Conservation (phyloP, 2,113 vertebrate species). For the Megaleporinus macrocephalus region DNA sequence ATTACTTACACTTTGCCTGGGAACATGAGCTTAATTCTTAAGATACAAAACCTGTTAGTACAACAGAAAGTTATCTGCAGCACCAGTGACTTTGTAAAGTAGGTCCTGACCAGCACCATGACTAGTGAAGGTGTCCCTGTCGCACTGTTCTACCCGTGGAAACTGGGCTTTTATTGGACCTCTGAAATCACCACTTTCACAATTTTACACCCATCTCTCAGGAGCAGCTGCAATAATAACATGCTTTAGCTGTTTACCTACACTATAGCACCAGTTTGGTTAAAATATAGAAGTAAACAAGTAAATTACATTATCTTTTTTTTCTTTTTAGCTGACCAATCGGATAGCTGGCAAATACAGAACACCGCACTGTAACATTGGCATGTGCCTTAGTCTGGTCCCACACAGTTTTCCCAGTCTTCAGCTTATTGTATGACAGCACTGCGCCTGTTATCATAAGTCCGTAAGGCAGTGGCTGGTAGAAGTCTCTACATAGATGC, state of each 20-base stretch:
- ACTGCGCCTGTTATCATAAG: slow-evolving; percentile 65
- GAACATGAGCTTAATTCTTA: neutral
- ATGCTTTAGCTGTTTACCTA: neutral
- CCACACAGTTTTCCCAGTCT: slow-evolving; percentile 21
- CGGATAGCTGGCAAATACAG: neutral
- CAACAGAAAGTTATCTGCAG: neutral
- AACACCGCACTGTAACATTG: neutral
- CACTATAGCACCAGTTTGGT: neutral
- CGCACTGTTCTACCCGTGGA: too few species aligned
- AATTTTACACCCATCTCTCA: neutral
- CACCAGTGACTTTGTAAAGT: neutral
- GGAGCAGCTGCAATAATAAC: neutral
- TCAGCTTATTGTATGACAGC: slow-evolving; percentile 3
- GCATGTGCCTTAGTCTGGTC: neutral
- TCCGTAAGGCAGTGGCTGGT: slow-evolving; percentile 78
- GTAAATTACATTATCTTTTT: too few species aligned
- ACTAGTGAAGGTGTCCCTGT: too few species aligned
- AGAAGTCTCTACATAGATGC: slow-evolving; percentile 75
- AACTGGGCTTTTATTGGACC: neutral
- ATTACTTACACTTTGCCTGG: neutral
- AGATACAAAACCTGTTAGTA: neutral
- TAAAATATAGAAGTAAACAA: neutral
- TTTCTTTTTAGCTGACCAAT: neutral
- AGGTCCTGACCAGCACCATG: too few species aligned
- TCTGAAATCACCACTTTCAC: neutral